phyloP scores from a whole-genome alignment of 2,113 vertebrate species.

The Suncus etruscus region DNA sequence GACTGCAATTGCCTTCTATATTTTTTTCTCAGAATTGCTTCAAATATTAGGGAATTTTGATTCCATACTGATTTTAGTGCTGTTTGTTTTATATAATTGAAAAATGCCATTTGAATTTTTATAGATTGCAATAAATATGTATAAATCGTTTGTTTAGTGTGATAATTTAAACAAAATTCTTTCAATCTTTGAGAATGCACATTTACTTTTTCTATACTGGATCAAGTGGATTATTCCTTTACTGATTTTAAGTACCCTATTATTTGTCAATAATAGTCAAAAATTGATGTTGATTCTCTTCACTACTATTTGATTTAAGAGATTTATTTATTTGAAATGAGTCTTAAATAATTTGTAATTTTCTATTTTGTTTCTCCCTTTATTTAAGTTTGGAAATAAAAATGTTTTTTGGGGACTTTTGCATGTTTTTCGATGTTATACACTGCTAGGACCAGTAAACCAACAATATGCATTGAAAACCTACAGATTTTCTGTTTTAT shows the following conservation, averaged over 20 bases:
- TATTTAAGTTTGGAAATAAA: not conserved
- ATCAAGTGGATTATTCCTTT: not conserved
- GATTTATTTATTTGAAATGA: not conserved
- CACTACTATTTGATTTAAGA: not conserved
- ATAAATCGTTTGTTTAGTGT: too few species aligned
- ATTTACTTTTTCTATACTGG: conserved; percentile 6
- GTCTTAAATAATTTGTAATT: not conserved
- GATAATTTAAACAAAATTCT: too few species aligned
- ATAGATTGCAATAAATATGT: too few species aligned
- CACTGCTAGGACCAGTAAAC: not conserved
- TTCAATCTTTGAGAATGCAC: not conserved
- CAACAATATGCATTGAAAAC: too few species aligned
- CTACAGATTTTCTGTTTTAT: too few species aligned
- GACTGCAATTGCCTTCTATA: too few species aligned
- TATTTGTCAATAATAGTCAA: not conserved
- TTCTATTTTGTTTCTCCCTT: conserved; percentile 51
- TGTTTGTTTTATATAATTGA: too few species aligned
- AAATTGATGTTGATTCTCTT: conserved; percentile 19
- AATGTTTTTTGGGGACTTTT: not conserved
- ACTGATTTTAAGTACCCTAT: not conserved
- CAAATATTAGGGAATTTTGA: too few species aligned
- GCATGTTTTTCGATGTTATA: not conserved
- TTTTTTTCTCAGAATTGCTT: too few species aligned
- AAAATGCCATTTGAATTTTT: too few species aligned
- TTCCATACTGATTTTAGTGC: too few species aligned